These are phyloP conservation scores for Drosophila mojavensis DNA, from an alignment of 1,140 invertebrate genomes.

Conservation along the genomic window DNA sequence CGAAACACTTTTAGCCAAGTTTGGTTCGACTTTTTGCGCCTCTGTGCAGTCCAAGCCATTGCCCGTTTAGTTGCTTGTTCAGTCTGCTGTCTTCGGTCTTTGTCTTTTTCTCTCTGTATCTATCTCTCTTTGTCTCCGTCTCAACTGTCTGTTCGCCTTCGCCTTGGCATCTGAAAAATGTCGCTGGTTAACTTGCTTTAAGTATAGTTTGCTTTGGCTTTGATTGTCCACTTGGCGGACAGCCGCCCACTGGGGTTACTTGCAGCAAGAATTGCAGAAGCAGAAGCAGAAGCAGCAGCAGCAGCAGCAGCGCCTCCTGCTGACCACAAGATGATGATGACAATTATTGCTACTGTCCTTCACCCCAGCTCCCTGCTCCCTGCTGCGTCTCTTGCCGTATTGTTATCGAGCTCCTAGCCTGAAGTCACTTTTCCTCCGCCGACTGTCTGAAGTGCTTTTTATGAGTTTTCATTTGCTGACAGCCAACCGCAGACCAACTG, in stretches of 20 bases:
- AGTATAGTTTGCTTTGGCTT: conserved; percentile 72
- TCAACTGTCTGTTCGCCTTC: conserved; percentile 37
- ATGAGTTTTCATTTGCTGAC: conserved; percentile 63
- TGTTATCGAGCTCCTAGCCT: conserved; percentile 53
- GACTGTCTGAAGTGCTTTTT: conserved; percentile 59
- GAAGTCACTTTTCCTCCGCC: conserved; percentile 31
- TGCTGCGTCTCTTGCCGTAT: conserved; percentile 40
- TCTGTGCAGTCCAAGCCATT: conserved; percentile 40
- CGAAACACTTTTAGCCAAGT: conserved; percentile 45
- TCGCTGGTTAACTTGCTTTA: conserved; percentile 81
- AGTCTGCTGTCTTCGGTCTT: conserved; percentile 48
- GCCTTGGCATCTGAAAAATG: conserved; percentile 76
- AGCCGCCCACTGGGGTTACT: conserved; percentile 62
- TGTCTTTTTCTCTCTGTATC: neutral
- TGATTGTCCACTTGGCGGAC: conserved; percentile 67
- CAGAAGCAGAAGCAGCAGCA: neutral
- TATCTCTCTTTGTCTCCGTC: neutral
- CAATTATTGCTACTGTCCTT: conserved; percentile 75
- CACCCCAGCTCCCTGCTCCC: neutral
- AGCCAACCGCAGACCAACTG: conserved; percentile 64
- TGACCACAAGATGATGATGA: conserved; percentile 75
- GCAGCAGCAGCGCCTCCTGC: conserved; percentile 43
- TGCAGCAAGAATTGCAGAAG: neutral
- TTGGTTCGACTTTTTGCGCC: conserved; percentile 46
- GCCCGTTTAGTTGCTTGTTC: conserved; percentile 68